Evolutionary conservation across 2,113 vertebrate species (phyloP).

Genomic region (zebrafish (Danio rerio)): GRCz12tu NC_133182.1:26326501-26327000

Average conservation of each 20-base stretch:
- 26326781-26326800: constrained; percentile 82
- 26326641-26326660: neutral
- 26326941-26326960: neutral
- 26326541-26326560: neutral
- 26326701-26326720: neutral
- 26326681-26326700: too few species aligned
- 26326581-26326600: neutral
- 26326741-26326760: constrained; percentile 68
- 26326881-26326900: neutral
- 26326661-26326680: neutral
- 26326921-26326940: neutral
- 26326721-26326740: constrained; percentile 50
- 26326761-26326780: constrained; percentile 80
- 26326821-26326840: constrained; percentile 74
- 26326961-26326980: neutral
- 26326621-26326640: neutral
- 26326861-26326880: constrained; percentile 63
- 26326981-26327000: too few species aligned
- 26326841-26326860: constrained; percentile 84
- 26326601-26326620: neutral
- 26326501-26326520: too few species aligned
- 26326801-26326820: constrained; percentile 73
- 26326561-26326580: neutral
- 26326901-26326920: neutral
- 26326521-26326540: too few species aligned